These are phyloP conservation scores for Brachionus rotundiformis DNA, from an alignment of 1,140 invertebrate species.

Conservation along the genomic window DNA sequence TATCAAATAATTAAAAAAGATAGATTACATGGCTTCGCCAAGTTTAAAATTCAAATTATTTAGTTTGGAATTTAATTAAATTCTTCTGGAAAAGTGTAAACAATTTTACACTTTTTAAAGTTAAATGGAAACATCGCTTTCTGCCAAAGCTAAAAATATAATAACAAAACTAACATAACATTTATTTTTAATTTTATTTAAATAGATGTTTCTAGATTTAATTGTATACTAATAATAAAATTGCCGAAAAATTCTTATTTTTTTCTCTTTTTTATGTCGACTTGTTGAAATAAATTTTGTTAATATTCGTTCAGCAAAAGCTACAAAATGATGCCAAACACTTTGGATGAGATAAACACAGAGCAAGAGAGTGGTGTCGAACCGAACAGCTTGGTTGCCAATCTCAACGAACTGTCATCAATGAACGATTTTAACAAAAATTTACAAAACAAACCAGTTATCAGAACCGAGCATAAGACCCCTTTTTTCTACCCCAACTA, in stretches of 20 bases:
- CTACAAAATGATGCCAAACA: not conserved
- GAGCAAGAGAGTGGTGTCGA: not conserved
- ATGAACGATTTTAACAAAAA: constrained; percentile 27
- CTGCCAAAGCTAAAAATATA: too few relatives aligned
- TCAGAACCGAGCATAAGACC: not conserved
- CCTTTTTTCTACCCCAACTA: not conserved
- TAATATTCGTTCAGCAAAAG: not conserved
- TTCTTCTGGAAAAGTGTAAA: too few relatives aligned
- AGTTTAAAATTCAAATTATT: too few relatives aligned
- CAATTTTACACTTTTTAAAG: too few relatives aligned
- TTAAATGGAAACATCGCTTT: too few relatives aligned
- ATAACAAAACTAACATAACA: not conserved
- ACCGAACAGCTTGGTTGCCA: not conserved
- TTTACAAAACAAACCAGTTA: not conserved
- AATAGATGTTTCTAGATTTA: not conserved
- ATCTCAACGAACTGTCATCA: constrained; percentile 6
- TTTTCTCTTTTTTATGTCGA: constrained; percentile 9
- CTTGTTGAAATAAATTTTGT: not conserved
- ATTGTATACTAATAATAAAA: not conserved
- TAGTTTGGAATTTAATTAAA: too few relatives aligned
- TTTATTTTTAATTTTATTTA: not conserved
- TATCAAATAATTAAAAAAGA: too few relatives aligned
- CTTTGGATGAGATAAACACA: not conserved
- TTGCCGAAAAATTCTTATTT: not conserved
- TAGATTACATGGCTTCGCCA: too few relatives aligned